A percentile compares a stretch with the other conserved stretches of the same genome.
Conservation (phyloP, 2,113 vertebrate genomes). For the Lamprologus speciosus region DNA sequence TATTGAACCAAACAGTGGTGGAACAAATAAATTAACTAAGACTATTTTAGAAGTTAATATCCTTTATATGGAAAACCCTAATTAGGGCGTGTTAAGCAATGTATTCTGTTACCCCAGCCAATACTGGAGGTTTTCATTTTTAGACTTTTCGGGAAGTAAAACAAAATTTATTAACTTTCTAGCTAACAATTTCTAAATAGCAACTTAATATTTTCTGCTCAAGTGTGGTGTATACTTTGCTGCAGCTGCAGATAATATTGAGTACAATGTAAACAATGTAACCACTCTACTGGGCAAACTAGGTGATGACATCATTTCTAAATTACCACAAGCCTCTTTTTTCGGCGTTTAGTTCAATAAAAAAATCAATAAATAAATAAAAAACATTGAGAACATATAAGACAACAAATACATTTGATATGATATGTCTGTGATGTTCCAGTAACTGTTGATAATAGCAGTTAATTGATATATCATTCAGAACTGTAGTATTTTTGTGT, state of each 20-base stretch:
- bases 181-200: background rate
- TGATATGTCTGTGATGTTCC: background rate
- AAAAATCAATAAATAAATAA: background rate
- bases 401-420: background rate
- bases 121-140: background rate
- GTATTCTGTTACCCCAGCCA: background rate
- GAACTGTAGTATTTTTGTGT: background rate
- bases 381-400: background rate
- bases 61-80: background rate
- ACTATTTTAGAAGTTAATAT: background rate
- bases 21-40: background rate
- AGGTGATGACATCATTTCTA: background rate
- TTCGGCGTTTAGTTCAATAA: background rate
- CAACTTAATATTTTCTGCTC: background rate
- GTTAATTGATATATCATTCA: background rate
- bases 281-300: background rate
- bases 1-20: background rate
- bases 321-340: background rate
- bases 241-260: background rate
- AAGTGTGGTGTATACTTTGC: background rate
- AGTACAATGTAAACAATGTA: background rate
- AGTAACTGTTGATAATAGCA: background rate
- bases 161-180: background rate
- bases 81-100: background rate
- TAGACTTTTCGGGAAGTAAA: background rate